phyloP scores from a whole-genome alignment of 2,797 vertebrate genomes.

The Gallinago stenura region DNA sequence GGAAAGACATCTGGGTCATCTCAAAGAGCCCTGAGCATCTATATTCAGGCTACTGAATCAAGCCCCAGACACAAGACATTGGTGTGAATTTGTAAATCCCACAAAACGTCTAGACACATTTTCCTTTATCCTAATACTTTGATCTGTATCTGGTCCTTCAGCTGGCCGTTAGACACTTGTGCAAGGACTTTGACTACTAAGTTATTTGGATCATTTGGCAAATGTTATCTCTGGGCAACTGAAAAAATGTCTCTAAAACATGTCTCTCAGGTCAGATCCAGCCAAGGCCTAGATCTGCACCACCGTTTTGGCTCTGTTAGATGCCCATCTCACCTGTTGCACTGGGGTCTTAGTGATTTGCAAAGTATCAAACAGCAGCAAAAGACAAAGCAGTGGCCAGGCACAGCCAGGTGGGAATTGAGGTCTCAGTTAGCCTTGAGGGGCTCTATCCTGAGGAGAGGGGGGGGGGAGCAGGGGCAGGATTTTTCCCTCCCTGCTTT shows the following conservation, averaged over 20 bases:
- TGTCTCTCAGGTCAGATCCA: neutral
- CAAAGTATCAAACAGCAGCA: neutral
- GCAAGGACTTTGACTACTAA: neutral
- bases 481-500: neutral
- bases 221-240: neutral
- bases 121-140: neutral
- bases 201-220: neutral
- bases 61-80: neutral
- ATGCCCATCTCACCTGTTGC: neutral
- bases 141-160: neutral
- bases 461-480: rapidly evolving
- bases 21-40: neutral
- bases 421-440: rapidly evolving
- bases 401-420: neutral
- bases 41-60: neutral
- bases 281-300: neutral
- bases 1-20: neutral
- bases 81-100: neutral
- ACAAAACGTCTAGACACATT: neutral
- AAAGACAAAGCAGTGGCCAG: neutral
- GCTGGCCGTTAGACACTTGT: neutral
- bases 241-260: neutral
- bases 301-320: neutral
- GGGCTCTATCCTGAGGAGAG: neutral
- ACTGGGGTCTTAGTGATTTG: neutral